Evolutionary conservation across 2,888 invertebrate genomes (phyloP).

Genomic region (Apodemia mormo): DNA sequence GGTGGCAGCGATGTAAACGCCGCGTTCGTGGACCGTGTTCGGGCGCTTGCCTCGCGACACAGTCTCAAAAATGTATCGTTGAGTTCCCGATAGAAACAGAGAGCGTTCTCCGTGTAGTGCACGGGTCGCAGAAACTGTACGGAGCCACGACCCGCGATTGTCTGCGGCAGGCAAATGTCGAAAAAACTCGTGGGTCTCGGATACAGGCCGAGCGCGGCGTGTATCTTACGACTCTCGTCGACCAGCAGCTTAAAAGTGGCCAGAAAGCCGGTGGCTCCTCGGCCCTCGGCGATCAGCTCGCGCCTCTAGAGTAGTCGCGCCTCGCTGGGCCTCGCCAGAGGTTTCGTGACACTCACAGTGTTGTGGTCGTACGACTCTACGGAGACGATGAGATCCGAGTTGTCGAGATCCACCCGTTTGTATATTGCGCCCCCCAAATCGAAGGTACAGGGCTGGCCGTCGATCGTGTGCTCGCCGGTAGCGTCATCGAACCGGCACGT

Average conservation of each 20-base stretch:
- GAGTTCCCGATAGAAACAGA: too few species aligned
- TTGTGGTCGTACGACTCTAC: slow-evolving; percentile 15
- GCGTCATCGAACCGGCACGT: slow-evolving; percentile 13
- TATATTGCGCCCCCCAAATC: slow-evolving; percentile 16
- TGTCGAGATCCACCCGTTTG: slow-evolving; percentile 20
- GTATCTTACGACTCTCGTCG: slow-evolving; percentile 19
- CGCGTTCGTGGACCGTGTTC: background rate
- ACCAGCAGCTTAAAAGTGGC: slow-evolving; percentile 20
- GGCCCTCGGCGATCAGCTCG: background rate
- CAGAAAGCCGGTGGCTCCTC: slow-evolving; percentile 1
- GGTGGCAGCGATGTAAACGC: slow-evolving; percentile 7
- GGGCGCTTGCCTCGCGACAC: slow-evolving; percentile 18
- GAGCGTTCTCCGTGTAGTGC: too few species aligned
- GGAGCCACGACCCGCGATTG: too few species aligned
- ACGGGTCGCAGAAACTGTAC: too few species aligned
- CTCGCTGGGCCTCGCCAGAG: slow-evolving; percentile 13
- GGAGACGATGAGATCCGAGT: slow-evolving; percentile 20
- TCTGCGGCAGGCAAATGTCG: too few species aligned
- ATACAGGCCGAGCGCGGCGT: slow-evolving; percentile 12
- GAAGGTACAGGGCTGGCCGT: slow-evolving; percentile 17
- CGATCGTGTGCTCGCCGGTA: slow-evolving; percentile 19
- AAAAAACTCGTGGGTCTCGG: slow-evolving; percentile 17
- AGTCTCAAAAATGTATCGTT: slow-evolving; percentile 17
- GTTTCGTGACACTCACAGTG: slow-evolving; percentile 16
- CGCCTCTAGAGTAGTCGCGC: background rate